Conservation (phyloP, 2,113 vertebrate species). For the Malaclemys terrapin region DNA sequence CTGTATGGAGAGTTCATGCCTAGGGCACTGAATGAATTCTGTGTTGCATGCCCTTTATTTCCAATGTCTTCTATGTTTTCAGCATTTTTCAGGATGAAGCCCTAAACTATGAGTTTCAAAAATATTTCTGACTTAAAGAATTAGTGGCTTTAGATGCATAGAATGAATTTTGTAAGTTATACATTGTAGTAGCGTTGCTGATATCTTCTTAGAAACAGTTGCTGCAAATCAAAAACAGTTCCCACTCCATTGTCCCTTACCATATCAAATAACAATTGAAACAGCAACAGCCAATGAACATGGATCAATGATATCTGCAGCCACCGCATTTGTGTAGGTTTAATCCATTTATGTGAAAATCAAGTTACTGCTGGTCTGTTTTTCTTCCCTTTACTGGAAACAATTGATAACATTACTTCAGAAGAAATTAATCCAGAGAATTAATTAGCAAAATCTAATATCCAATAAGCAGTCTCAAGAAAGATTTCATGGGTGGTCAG, state of each 20-base stretch:
- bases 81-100: conserved; percentile 27
- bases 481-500: conserved; percentile 83
- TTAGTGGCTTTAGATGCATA: conserved; percentile 42
- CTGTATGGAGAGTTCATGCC: not conserved
- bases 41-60: not conserved
- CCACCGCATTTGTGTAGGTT: conserved; percentile 85
- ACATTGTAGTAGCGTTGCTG: conserved; percentile 81
- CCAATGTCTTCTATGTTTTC: conserved; percentile 31
- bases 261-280: conserved; percentile 89
- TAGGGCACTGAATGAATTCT: not conserved
- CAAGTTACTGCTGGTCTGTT: conserved; percentile 75
- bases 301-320: conserved; percentile 88
- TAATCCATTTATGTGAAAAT: conserved; percentile 92
- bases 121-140: conserved; percentile 53
- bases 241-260: conserved; percentile 78
- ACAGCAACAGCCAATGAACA: conserved; percentile 81
- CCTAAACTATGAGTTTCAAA: conserved; percentile 32
- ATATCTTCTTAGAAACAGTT: conserved; percentile 88
- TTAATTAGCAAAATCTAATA: conserved; percentile 92
- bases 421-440: conserved; percentile 91
- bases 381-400: conserved; percentile 87
- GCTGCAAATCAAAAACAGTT: conserved; percentile 78
- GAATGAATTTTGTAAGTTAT: conserved; percentile 38
- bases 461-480: conserved; percentile 86
- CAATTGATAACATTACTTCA: conserved; percentile 89